phyloP scores from a whole-genome alignment of 2,888 invertebrate species.

The Tiphia femorata region DNA sequence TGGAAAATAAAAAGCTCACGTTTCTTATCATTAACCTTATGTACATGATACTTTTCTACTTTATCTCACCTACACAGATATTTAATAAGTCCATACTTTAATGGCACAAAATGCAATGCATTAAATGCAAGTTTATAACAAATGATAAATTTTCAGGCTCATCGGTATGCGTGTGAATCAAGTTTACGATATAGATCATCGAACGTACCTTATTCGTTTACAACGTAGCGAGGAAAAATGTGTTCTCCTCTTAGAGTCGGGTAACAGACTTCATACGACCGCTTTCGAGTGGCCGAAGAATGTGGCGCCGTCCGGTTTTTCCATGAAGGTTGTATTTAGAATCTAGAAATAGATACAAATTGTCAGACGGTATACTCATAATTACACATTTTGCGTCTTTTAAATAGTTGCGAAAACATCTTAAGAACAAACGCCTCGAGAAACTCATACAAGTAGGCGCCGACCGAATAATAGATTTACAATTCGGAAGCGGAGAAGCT shows the following conservation, averaged over 20 bases:
- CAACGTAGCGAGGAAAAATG: constrained; percentile 89
- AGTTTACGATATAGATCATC: constrained; percentile 97
- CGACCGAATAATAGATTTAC: constrained; percentile 94
- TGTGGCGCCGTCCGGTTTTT: constrained; percentile 93
- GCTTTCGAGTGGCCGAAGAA: constrained; percentile 99
- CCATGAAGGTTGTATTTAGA: constrained; percentile 85
- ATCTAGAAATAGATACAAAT: not conserved
- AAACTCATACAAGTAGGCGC: constrained; percentile 87
- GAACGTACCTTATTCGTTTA: constrained; percentile 92
- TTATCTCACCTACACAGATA: not conserved
- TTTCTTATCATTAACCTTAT: constrained; percentile 23
- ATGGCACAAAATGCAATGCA: not conserved
- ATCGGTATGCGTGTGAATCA: constrained; percentile 95
- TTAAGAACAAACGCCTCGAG: constrained; percentile 95
- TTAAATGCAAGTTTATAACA: not conserved
- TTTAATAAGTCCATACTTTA: not conserved
- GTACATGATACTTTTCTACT: not conserved
- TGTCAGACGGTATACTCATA: not conserved
- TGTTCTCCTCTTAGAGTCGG: constrained; percentile 93
- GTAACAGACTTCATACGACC: constrained; percentile 92
- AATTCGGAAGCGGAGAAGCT: constrained; percentile 94
- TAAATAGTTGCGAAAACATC: constrained; percentile 89
- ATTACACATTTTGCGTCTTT: not conserved
- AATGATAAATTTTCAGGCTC: constrained; percentile 73
- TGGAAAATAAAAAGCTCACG: not conserved